These are phyloP conservation scores for Biston stratarius DNA, from an alignment of 2,888 invertebrate species.

Conservation along the genomic window DNA sequence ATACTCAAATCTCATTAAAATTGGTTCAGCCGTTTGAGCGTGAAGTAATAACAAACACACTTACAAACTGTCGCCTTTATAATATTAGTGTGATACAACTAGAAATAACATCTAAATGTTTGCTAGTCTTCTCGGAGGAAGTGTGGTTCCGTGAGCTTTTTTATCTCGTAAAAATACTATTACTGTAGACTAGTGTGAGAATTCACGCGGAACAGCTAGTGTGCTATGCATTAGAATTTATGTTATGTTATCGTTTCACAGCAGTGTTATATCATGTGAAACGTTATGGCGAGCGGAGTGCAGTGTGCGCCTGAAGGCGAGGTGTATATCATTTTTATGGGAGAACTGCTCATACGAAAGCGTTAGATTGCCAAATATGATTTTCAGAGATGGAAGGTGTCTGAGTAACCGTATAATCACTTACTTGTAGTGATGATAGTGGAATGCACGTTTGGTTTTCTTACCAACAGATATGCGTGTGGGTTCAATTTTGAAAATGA, in stretches of 20 bases:
- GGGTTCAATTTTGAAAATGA: no score
- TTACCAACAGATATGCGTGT: no score
- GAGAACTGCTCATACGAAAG: constrained; percentile 25
- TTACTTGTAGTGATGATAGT: background rate
- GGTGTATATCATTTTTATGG: constrained; percentile 64
- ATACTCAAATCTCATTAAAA: no score
- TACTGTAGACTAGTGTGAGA: background rate
- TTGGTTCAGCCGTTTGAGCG: no score
- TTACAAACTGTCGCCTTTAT: no score
- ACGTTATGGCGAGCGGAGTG: constrained; percentile 32
- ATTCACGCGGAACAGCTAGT: background rate
- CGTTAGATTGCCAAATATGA: constrained; percentile 31
- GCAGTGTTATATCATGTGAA: constrained; percentile 24
- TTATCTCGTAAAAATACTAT: background rate
- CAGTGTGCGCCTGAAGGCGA: constrained; percentile 51
- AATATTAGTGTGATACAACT: no score
- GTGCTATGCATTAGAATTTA: constrained; percentile 32
- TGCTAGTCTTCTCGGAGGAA: no score
- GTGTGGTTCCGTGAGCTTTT: no score
- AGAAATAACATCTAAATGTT: no score
- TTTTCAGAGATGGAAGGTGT: constrained; percentile 15
- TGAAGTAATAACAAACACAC: no score
- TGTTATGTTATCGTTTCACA: constrained; percentile 40
- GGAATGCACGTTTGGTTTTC: no score
- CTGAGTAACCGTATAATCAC: background rate